Evolutionary conservation across 2,797 vertebrate genomes (phyloP), one percentile per base, ranked within the genome.

Genomic region (Xiphophorus birchmanni): DNA sequence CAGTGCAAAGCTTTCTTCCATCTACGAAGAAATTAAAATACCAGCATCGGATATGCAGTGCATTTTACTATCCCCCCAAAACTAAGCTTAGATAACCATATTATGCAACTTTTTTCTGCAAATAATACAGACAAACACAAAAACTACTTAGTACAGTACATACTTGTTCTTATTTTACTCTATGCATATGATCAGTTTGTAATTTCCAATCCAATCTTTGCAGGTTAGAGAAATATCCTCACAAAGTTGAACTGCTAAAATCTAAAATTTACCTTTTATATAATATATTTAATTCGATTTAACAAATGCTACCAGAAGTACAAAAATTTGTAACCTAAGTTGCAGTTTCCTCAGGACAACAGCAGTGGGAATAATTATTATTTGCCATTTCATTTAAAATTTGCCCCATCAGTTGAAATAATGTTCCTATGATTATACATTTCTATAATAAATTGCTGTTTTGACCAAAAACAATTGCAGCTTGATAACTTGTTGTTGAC

Each of bases 1-100:
- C 98, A 0, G 97, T 97, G 91, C 97, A 97, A 83, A 99, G 94
- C 92, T 95, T 95, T 69, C 94, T 94, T 0, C 95, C 95, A 18
- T 98, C 98, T 99, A 86, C 32, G 91, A 74, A 80, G 26, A 74
- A 76, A n/a, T 82, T 71, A 12, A 65, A 58, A 83, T 83, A 82
- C 8, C 42, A 73, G 42, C 69, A 73, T 4, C 15, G 29, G 13
- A 18, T 17, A 47, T 18, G 40, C 40, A 71, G 11, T 7, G 23
- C 11, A 26, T 11, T 40, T 37, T 65, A 65, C 10, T 37, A 42
- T 26, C 23, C 37, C 65, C 42, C 23, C 26, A 71, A 44, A 42
- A 65, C 9, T 44, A 44, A 12, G 4, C n/a, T 44, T 71, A 44
- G 67, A 71, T 71, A 71, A 7, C 40, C 26, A 13, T n/a, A 7